Evolutionary conservation across 2,888 invertebrate species (phyloP), one percentile per base, ranked within the genome.

Genomic region (Eutolmus rufibarbis): DNA sequence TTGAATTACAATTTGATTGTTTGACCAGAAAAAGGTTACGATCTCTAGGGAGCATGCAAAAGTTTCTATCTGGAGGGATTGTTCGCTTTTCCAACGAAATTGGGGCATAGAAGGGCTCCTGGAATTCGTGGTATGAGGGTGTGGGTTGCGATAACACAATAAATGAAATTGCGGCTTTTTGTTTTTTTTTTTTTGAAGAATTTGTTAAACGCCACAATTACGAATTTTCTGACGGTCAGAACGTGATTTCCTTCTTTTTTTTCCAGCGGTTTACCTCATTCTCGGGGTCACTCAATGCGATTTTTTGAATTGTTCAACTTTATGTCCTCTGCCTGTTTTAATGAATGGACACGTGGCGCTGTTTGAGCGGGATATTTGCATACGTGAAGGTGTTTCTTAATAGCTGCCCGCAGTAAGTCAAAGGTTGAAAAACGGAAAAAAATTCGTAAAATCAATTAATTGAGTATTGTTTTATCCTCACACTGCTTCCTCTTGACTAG

Each of bases 1-100:
- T 89, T 89, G 89, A 89, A 89, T 89, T 89, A 89, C 89, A 89
- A 89, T 89, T 89, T 89, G 89, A 89, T 89, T 89, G 89, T 87
- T 89, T 86, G 89, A 87, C 88, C 88, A 88, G 77, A 87, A 87
- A 89, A 88, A 89, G 87, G 87, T 87, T 87, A 85, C 86, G 74
- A 86, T 87, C 87, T 87, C 87, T 31, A 28, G 87, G 86, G 87
- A 87, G 43, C 79, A 85, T 87, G 87, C 76, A 87, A 76, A 74
- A 56, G 74, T 74, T 76, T 43, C 74, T 85, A 56, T 74, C 85
- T 84, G 74, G 40, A 40, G 28, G 85, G 74, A 51, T 23, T 12
- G 14, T n/a, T 43, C 14, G 28, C 28, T 19, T 40, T 31, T 79
- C 23, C 12, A 16, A 66, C 28, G 40, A 23, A 74, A 85, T 74